Evolutionary conservation across 1,140 invertebrate species (phyloP).

Genomic region (Drosophila sproati): DNA sequence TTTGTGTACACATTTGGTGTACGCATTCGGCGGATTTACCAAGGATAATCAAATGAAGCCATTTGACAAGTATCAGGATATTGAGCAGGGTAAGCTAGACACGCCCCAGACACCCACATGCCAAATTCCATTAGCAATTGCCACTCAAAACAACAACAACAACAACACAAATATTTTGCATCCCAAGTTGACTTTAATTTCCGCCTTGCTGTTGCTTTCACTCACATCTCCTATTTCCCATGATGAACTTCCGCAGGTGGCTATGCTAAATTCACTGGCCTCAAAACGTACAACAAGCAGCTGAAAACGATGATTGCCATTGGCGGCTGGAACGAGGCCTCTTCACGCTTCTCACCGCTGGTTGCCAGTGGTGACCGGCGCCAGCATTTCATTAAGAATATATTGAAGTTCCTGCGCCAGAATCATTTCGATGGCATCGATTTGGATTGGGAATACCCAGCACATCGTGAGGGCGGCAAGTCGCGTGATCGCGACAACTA

Average conservation of each 20-base stretch:
- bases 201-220: slow-evolving; percentile 12
- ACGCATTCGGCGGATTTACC: slow-evolving; percentile 96
- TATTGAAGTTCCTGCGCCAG: slow-evolving; percentile 94
- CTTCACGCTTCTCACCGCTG: slow-evolving; percentile 93
- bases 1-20: slow-evolving; percentile 97
- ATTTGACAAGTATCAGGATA: slow-evolving; percentile 97
- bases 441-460: slow-evolving; percentile 98
- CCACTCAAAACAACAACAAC: background rate
- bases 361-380: slow-evolving; percentile 91
- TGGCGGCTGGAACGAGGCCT: slow-evolving; percentile 98
- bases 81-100: slow-evolving; percentile 93
- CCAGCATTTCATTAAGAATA: slow-evolving; percentile 93
- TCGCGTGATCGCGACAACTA: slow-evolving; percentile 96
- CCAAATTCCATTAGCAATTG: slow-evolving; percentile 4
- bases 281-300: slow-evolving; percentile 97
- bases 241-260: slow-evolving; percentile 88
- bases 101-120: slow-evolving; percentile 40
- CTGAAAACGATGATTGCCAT: slow-evolving; percentile 96
- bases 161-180: slow-evolving; percentile 3
- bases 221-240: background rate
- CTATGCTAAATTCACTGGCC: slow-evolving; percentile 96
- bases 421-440: slow-evolving; percentile 98
- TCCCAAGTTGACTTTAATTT: slow-evolving; percentile 62
- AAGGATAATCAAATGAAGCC: slow-evolving; percentile 95
- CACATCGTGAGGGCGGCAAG: slow-evolving; percentile 95